Evolutionary conservation across 2,113 vertebrate species (phyloP).

Genomic region (Leptobrachium ailaonicum): DNA sequence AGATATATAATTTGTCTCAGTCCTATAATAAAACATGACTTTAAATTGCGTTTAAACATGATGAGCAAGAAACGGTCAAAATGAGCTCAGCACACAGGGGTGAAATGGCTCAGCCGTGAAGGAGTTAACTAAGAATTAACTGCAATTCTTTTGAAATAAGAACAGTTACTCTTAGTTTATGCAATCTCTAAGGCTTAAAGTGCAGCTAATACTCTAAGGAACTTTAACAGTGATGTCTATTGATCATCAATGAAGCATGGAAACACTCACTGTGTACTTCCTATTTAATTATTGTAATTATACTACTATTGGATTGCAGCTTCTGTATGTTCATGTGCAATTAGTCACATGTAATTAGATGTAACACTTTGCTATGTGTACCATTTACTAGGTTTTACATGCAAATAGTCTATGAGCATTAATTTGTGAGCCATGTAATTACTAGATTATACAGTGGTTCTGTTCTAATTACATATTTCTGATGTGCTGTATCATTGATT

Average conservation of each 20-base stretch:
- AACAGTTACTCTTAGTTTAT: too few relatives aligned
- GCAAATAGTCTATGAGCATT: conserved; percentile 11
- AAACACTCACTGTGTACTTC: background rate
- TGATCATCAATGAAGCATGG: conserved; percentile 13
- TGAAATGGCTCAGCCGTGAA: too few relatives aligned
- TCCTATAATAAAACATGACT: too few relatives aligned
- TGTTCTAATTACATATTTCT: conserved; percentile 1
- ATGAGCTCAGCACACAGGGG: too few relatives aligned
- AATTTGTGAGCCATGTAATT: conserved; percentile 22
- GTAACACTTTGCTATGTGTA: conserved; percentile 15
- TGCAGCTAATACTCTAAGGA: background rate
- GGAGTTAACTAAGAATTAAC: too few relatives aligned
- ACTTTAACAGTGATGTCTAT: background rate
- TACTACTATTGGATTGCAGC: background rate
- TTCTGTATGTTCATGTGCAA: conserved; percentile 23
- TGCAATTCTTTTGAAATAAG: too few relatives aligned
- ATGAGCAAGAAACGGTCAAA: too few relatives aligned
- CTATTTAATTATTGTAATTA: conserved; percentile 17
- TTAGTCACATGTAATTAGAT: conserved; percentile 35
- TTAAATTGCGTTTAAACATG: too few relatives aligned
- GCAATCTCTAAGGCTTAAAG: too few relatives aligned
- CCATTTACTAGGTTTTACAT: conserved; percentile 20
- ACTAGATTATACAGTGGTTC: conserved; percentile 7
- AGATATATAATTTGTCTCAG: too few relatives aligned
- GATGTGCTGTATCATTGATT: background rate